A percentile compares a stretch with the other conserved stretches of the same genome.
These are phyloP conservation scores for Campopleginae sp. DNA, from an alignment of 2,888 invertebrate genomes.

Conservation along the genomic window DNA sequence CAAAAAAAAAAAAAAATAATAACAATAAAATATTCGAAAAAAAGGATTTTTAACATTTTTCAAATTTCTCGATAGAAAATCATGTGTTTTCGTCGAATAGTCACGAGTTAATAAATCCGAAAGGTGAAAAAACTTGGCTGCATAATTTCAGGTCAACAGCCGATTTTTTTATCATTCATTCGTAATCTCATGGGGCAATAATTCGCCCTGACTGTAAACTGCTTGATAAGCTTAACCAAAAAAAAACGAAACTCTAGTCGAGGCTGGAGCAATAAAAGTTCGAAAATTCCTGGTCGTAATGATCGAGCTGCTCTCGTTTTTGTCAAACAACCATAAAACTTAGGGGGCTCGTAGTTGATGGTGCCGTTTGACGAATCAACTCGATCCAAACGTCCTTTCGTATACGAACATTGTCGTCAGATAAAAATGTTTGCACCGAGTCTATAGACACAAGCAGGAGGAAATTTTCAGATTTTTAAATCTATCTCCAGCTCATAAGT, in stretches of 20 bases:
- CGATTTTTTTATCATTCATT: conserved; percentile 8
- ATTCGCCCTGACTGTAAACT: neutral
- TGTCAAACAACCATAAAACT: neutral
- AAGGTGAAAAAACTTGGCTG: neutral
- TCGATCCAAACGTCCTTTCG: neutral
- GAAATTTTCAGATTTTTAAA: conserved; percentile 46
- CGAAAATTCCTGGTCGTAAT: neutral
- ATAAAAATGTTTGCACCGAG: conserved; percentile 42
- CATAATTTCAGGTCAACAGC: conserved; percentile 19
- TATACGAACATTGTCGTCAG: conserved; percentile 13
- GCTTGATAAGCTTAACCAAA: neutral
- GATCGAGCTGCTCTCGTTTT: neutral
- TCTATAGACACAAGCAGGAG: conserved; percentile 8
- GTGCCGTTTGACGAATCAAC: neutral
- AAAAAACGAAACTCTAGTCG: neutral
- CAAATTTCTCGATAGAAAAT: conserved; percentile 24
- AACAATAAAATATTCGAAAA: too few relatives aligned
- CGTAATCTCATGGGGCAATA: neutral
- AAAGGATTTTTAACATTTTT: too few relatives aligned
- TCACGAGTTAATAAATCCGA: neutral
- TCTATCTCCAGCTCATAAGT: neutral
- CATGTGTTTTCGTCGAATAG: neutral
- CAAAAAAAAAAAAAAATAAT: too few relatives aligned
- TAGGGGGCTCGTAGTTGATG: neutral
- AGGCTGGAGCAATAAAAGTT: neutral